These are phyloP conservation scores for Boleophthalmus pectinirostris DNA, from an alignment of 2,113 vertebrate genomes.

Conservation along the genomic window DNA sequence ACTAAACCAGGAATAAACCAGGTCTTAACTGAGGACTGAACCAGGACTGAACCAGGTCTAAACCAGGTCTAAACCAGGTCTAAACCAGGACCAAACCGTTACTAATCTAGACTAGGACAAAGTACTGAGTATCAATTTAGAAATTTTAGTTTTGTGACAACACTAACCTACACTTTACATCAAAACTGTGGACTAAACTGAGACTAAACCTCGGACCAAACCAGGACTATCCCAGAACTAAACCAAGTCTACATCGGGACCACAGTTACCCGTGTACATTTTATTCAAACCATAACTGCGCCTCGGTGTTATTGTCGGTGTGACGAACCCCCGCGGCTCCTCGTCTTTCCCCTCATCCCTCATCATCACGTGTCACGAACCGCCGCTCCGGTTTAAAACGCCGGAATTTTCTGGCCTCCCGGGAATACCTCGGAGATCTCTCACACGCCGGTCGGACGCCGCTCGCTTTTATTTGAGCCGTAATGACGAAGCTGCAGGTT, in stretches of 20 bases:
- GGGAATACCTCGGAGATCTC: not conserved
- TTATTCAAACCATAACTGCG: not conserved
- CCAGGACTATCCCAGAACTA: too few relatives aligned
- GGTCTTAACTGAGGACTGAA: not conserved
- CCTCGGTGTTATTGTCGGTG: not conserved
- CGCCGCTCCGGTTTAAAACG: not conserved
- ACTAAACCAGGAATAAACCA: not conserved
- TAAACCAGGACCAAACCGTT: not conserved
- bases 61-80: too few relatives aligned
- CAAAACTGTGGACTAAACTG: not conserved
- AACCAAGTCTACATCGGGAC: not conserved
- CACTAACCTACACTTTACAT: too few relatives aligned
- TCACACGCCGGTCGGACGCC: not conserved
- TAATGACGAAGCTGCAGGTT: not conserved
- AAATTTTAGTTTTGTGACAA: too few relatives aligned
- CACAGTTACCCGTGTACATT: too few relatives aligned
- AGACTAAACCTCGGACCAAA: too few relatives aligned
- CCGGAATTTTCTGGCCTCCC: not conserved
- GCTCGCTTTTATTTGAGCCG: not conserved
- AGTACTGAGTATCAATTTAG: too few relatives aligned
- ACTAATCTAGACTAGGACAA: too few relatives aligned
- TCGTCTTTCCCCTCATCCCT: not conserved
- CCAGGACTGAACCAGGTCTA: not conserved
- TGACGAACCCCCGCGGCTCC: not conserved
- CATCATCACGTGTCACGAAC: not conserved